Base-by-base conservation (phyloP, 2,797 vertebrate species). In the Acanthurus leucopareius region DNA sequence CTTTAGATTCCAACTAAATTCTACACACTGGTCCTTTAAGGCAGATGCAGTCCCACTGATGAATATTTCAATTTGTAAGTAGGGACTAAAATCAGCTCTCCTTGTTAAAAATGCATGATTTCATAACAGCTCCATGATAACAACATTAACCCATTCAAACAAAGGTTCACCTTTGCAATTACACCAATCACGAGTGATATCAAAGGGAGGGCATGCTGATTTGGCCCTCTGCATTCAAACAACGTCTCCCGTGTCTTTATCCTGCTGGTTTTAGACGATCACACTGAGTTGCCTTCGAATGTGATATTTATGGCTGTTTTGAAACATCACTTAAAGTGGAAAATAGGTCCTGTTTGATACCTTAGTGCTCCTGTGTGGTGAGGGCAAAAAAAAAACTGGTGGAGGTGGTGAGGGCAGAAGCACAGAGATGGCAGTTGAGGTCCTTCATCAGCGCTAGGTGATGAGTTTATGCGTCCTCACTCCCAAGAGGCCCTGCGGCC, bases 391-490 rank as follows among this genome's bases (percentile, higher is more conserved):
- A 3, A 77, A 79, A n/a, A n/a, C n/a, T 85, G 83, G 88, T 69
- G 78, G 90, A 83, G 42, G 87, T 93, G 65, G 65, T 32, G 60
- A 69, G 38, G 73, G 91, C 92, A 92, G 92, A 87, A 91, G 88
- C 93, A 93, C 91, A 89, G 91, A 86, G 54, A 90, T 75, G 86
- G 59, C 14, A 45, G 49, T 52, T 25, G 77, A 87, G 85, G 88
- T 93, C 84, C 95, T 94, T 96, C 95, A 96, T 91, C 96, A 96
- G 96, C 93, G 89, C 84, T 85, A 91, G 93, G 89, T 96, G 97
- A 97, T 97, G 96, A 96, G 95, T 97, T 96, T 94, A 96, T 96
- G 95, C 88, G 73, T 93, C 82, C 86, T 82, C 82, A 83, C 89
- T 90, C 88, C 85, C 79, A 69, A 90, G 79, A 92, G 92, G 93